A percentile compares a stretch with the other conserved stretches of the same genome.
Evolutionary conservation across 2,888 invertebrate genomes (phyloP).

Genomic region (Hybos culiciformis): DNA sequence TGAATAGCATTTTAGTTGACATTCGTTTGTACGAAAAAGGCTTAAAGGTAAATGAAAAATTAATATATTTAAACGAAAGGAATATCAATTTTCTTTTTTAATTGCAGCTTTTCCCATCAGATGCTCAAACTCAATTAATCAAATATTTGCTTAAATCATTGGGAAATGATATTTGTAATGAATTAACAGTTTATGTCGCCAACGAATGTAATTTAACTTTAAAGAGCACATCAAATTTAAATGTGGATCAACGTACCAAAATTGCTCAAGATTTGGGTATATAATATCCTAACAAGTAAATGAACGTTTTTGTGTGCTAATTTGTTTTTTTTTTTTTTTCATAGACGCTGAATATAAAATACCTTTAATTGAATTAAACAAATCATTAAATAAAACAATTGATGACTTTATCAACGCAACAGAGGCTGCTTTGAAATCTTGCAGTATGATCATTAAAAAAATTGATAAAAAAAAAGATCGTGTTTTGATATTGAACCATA

Average conservation of each 20-base stretch:
- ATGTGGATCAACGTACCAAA: conserved; percentile 54
- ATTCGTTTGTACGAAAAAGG: conserved; percentile 72
- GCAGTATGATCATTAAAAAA: conserved; percentile 73
- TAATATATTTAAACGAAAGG: neutral
- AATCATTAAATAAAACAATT: conserved; percentile 50
- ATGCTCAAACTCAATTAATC: conserved; percentile 51
- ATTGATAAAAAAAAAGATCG: conserved; percentile 82
- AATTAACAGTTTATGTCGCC: conserved; percentile 64
- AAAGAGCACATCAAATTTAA: conserved; percentile 38
- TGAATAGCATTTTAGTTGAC: conserved; percentile 61
- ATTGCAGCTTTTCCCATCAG: conserved; percentile 39
- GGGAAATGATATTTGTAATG: conserved; percentile 67
- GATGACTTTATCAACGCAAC: conserved; percentile 68
- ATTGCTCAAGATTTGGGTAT: conserved; percentile 46
- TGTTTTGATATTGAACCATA: conserved; percentile 60
- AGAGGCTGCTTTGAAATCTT: conserved; percentile 54
- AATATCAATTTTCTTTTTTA: neutral
- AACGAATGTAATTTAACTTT: conserved; percentile 54
- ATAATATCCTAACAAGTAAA: neutral
- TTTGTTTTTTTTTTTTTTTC: conserved; percentile 1
- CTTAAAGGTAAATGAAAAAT: conserved; percentile 36
- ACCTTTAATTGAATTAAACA: conserved; percentile 51
- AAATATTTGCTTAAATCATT: conserved; percentile 77
- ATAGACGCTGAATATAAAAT: conserved; percentile 52
- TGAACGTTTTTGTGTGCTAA: neutral